Base-by-base conservation (phyloP, 35 echinoderm and acorn worm species). In the Heliocidaris tuberculata region DNA sequence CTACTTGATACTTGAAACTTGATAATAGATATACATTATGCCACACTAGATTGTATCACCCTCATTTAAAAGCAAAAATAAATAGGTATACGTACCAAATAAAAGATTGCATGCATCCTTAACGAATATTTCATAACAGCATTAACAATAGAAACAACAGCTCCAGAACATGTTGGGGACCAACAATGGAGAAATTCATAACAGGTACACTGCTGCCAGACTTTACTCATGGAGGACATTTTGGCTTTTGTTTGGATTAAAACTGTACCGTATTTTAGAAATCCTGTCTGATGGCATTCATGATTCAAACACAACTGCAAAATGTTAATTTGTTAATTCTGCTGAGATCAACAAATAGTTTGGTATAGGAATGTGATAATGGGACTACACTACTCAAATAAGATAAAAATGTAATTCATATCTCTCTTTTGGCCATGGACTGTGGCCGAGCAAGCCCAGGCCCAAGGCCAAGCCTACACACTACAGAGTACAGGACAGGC, bases 101-200 rank as follows among this genome's bases (percentile, higher is more conserved):
- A 78, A n/a, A 78, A 78, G 7, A 78, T 78, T 78, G 65, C 65
- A 78, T 78, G 60, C 60, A 70, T 70, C 60, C 60, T 70, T 24
- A 70, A 2, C 6, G 60, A 70, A 27, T 70, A 70, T 27, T 70
- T 78, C 27, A 24, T 19, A 7, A 78, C 65, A n/a, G 65, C 65
- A 78, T 78, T 78, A 19, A 78, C 65, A 3, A 78, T 78, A 21
- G 65, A 78, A 78, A 78, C 19, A 78, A 19, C 5, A 78, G 65
- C 65, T n/a, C 65, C 65, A 27, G 17, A 78, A 24, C 65, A 78
- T 78, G 65, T 27, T 19, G 65, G 65, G 2, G 65, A 78, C 65
- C 65, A 78, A n/a, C 65, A 78, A n/a, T 78, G 65, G 7, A 78
- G 65, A 78, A 78, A 78, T 78, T 78, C 65, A n/a, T 78, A 78